Evolutionary conservation across 2,797 vertebrate species (phyloP).

Genomic region (Poecilia wingei): DNA sequence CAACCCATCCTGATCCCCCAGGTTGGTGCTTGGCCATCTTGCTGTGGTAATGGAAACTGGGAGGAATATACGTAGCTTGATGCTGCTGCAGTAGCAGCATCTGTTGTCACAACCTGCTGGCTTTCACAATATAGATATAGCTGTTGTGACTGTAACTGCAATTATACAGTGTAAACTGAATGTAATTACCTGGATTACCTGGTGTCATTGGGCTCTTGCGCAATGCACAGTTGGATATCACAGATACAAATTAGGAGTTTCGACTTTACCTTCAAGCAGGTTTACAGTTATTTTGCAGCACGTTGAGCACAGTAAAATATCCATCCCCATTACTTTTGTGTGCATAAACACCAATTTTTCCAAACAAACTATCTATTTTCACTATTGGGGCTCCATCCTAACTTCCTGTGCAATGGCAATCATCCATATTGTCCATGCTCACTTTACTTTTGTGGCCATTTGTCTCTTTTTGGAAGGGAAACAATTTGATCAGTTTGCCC

Average conservation of each 20-base stretch:
- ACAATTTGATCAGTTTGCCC: not conserved
- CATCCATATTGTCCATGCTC: not conserved
- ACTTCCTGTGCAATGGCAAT: not conserved
- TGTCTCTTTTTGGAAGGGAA: not conserved
- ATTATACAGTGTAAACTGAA: not conserved
- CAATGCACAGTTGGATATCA: not conserved
- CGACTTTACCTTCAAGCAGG: not conserved
- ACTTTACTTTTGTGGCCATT: not conserved
- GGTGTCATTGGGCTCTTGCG: not conserved
- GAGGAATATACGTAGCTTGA: not conserved
- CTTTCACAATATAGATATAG: not conserved
- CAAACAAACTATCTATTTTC: not conserved
- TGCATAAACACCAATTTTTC: not conserved
- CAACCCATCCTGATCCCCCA: not conserved
- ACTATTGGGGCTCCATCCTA: not conserved
- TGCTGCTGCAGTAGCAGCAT: not conserved
- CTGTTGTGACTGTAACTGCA: not conserved
- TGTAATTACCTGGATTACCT: not conserved
- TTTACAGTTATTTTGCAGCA: not conserved
- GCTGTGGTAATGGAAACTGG: not conserved
- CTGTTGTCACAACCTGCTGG: conserved; percentile 1
- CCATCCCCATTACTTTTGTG: not conserved
- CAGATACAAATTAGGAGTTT: not conserved
- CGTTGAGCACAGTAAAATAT: not conserved
- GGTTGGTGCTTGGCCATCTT: not conserved